These are phyloP conservation scores for Epinephelus awoara DNA, from an alignment of 2,797 vertebrate species.

Conservation along the genomic window DNA sequence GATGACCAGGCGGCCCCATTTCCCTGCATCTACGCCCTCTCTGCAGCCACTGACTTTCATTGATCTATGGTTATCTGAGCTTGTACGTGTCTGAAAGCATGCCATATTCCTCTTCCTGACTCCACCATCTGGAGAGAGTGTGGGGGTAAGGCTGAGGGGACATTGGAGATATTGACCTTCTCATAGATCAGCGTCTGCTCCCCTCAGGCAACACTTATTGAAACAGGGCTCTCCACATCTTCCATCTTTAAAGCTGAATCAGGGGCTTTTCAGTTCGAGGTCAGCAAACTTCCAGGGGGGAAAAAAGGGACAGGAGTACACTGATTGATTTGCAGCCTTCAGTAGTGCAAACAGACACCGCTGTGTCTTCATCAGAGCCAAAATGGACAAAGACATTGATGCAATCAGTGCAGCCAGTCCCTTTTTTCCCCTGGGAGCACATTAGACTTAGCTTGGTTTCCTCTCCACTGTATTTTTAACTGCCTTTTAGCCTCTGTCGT, in stretches of 20 bases:
- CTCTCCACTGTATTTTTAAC: background rate
- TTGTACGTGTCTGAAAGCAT: conserved; percentile 20
- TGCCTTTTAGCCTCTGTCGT: background rate
- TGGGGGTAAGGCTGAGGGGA: conserved; percentile 19
- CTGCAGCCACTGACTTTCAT: conserved; percentile 47
- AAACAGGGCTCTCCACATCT: background rate
- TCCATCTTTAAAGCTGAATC: background rate
- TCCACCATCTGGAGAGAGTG: conserved; percentile 39
- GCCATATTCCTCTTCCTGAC: conserved; percentile 10
- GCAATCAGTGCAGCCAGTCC: background rate
- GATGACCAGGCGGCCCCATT: conserved; percentile 53
- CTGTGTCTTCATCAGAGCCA: conserved; percentile 14
- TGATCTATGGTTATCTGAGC: conserved; percentile 72
- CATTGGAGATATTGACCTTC: conserved; percentile 23
- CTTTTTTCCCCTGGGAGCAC: background rate
- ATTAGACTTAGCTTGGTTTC: background rate
- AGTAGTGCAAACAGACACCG: background rate
- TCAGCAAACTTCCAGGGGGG: background rate
- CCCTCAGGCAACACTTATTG: background rate
- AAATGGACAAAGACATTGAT: background rate
- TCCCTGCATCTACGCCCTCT: conserved; percentile 50
- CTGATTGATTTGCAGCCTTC: conserved; percentile 16
- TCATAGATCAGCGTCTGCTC: background rate
- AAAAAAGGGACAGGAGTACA: background rate
- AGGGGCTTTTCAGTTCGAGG: background rate